Conservation (phyloP, 2,888 invertebrate genomes). For the Tyria jacobaeae region DNA sequence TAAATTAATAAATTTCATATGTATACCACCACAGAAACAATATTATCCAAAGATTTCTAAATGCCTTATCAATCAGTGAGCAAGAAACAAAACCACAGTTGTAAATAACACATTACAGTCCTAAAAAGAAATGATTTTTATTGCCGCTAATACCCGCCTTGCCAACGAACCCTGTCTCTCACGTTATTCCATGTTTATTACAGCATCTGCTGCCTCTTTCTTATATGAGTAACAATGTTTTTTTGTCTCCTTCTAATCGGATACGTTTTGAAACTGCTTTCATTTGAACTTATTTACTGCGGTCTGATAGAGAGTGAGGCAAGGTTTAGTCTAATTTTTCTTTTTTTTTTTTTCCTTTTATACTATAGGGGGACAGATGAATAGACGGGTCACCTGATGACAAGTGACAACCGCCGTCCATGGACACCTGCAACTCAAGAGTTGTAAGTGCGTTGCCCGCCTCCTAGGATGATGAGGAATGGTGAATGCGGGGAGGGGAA, state of each 20-base stretch:
- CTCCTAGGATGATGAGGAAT: no score
- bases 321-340: neutral
- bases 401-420: no score
- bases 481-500: no score
- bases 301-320: neutral
- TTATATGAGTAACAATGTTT: conserved; percentile 28
- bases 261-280: conserved; percentile 37
- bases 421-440: no score
- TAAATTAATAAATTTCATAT: neutral
- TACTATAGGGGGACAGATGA: no score
- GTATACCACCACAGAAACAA: neutral
- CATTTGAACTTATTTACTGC: conserved; percentile 32
- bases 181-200: conserved; percentile 46
- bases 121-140: conserved; percentile 56
- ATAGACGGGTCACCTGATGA: no score
- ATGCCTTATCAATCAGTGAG: conserved; percentile 41
- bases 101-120: conserved; percentile 52
- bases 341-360: neutral
- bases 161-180: conserved; percentile 42
- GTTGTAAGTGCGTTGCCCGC: no score
- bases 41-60: conserved; percentile 11
- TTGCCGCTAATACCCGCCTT: conserved; percentile 55
- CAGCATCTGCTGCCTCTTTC: conserved; percentile 40
- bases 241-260: conserved; percentile 29
- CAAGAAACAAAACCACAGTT: conserved; percentile 37